Percentiles rank a stretch among this genome's conserved stretches.
These are phyloP conservation scores for Melospiza melodia DNA, from an alignment of 2,113 vertebrate genomes.

Conservation along the genomic window DNA sequence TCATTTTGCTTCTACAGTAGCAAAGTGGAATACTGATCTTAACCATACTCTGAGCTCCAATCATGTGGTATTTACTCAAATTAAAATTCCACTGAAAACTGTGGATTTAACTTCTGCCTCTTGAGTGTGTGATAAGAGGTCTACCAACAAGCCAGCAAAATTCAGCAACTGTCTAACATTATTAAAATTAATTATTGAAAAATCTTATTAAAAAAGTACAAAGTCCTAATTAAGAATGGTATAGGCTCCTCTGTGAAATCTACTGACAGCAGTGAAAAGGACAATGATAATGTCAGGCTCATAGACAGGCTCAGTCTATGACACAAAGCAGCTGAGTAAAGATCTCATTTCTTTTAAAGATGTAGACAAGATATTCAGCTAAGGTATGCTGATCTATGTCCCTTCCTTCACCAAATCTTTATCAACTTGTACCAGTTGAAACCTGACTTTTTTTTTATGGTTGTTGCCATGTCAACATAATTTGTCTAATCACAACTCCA, in stretches of 20 bases:
- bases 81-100: not conserved
- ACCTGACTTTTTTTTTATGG: not conserved
- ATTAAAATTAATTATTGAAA: not conserved
- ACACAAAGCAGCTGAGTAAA: not conserved
- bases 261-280: not conserved
- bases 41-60: not conserved
- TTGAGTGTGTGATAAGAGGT: not conserved
- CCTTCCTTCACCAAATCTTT: not conserved
- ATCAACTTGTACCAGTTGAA: not conserved
- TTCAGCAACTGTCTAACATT: not conserved
- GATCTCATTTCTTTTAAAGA: not conserved
- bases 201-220: not conserved
- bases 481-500: conserved; percentile 52
- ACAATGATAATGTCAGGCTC: not conserved
- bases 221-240: not conserved
- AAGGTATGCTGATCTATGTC: not conserved
- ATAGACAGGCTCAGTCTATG: not conserved
- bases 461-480: not conserved
- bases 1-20: not conserved
- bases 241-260: not conserved
- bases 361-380: not conserved
- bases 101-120: not conserved
- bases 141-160: not conserved
- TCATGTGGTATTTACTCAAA: not conserved
- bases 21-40: not conserved